A percentile compares a stretch with the other conserved stretches of the same genome.
Evolutionary conservation across 2,797 vertebrate species (phyloP).

Genomic region (Chloroceryle inda): DNA sequence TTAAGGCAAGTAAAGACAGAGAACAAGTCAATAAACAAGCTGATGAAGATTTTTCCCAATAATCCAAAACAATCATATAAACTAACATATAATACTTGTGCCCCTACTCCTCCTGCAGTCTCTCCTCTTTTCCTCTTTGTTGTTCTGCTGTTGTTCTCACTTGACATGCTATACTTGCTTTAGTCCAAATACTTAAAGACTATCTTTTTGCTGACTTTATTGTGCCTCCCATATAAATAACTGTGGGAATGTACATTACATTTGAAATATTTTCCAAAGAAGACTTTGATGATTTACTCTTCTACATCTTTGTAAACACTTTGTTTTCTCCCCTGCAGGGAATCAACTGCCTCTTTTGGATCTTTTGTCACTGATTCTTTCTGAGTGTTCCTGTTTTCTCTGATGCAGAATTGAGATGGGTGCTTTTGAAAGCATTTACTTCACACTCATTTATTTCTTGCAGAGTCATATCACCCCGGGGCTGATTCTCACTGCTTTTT

Average conservation of each 20-base stretch:
- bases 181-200: background rate
- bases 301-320: constrained; percentile 39
- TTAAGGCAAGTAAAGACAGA: background rate
- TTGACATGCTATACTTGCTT: background rate
- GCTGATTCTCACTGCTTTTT: background rate
- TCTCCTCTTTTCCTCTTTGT: background rate
- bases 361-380: constrained; percentile 42
- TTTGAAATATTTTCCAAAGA: constrained; percentile 28
- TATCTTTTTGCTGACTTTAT: background rate
- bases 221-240: background rate
- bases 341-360: constrained; percentile 12
- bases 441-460: constrained; percentile 42
- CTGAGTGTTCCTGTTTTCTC: constrained; percentile 14
- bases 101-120: background rate
- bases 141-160: background rate
- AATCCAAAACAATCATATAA: background rate
- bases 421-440: constrained; percentile 33
- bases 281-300: constrained; percentile 19
- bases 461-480: constrained; percentile 20
- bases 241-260: background rate
- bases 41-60: background rate
- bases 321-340: constrained; percentile 40
- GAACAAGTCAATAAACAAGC: background rate
- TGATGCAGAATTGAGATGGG: background rate
- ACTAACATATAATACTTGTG: background rate